Conservation (phyloP, 2,888 invertebrate genomes). For the Oasisia sp. region DNA sequence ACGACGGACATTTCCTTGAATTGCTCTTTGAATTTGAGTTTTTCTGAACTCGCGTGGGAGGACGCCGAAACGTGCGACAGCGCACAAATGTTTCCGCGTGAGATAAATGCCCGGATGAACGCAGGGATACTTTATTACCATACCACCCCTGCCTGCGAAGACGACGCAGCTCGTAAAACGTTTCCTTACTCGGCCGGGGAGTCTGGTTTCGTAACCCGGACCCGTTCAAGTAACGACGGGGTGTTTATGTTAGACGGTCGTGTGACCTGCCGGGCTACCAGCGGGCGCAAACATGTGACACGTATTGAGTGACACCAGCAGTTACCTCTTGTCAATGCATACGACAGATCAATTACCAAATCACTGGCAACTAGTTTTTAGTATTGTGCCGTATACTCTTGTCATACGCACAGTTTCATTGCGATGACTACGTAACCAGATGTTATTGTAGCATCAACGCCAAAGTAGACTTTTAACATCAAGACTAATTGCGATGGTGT, state of each 20-base stretch:
- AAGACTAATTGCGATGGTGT: background rate
- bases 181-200: background rate
- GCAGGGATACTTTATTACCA: no score
- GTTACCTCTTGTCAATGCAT: background rate
- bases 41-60: no score
- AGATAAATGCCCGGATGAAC: no score
- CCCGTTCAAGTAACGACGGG: background rate
- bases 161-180: background rate
- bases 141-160: no score
- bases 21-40: no score
- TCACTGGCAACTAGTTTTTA: background rate
- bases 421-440: background rate
- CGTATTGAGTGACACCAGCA: background rate
- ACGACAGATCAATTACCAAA: background rate
- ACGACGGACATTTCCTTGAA: no score
- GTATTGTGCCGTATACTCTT: background rate
- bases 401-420: background rate
- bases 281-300: background rate
- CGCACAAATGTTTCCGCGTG: no score
- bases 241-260: background rate
- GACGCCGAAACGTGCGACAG: no score
- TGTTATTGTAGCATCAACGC: background rate
- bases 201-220: background rate
- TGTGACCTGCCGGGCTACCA: background rate
- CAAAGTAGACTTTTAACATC: background rate